Base-by-base conservation (phyloP, 1,140 invertebrate genomes). In the Drosophila pallidifrons region DNA sequence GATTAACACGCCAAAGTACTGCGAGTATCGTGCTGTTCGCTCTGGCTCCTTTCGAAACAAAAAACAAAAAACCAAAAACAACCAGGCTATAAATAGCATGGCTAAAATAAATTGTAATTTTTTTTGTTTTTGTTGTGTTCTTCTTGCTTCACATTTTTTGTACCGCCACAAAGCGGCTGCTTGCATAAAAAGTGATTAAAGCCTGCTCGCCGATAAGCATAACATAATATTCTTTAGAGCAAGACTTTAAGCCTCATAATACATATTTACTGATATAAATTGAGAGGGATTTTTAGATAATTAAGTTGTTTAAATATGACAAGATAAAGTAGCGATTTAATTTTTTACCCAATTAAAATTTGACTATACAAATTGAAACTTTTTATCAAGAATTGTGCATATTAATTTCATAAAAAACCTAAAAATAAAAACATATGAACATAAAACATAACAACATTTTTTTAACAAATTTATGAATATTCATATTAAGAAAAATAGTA, bases 1-100 rank as follows among this genome's bases (percentile, higher is more conserved):
- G 82, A 86, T 86, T 82, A 86, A 80, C 60, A 64, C 51, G 25
- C 64, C 60, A 47, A 43, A 70, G 28, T 54, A 57, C 32, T 20
- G 32, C 13, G n/a, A 55, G 32, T 35, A 73, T 69, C 55, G 35
- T 66, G 49, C 45, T 15, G 38, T 45, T 45, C 13, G 25, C 11
- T 32, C 38, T 43, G 25, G 41, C 28, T 55, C 30, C 28, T 16
- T 45, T 61, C 13, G 30, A 32, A 60, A 8, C 46, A 43, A 45
- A 43, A 32, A 16, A 4, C 49, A 61, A 38, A 38, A 47, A 25
- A 25, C 20, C 20, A 25, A 10, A 8, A 38, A 47, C 41, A 67
- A 74, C 46, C 15, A 47, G 45, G 57, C 54, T 75, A 70, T 75
- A 75, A 63, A 75, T 58, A 75, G 52, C 16, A 63, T 16, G 61